Base-by-base conservation (phyloP, 2,888 invertebrate species). In the Nomada ruficornis region DNA sequence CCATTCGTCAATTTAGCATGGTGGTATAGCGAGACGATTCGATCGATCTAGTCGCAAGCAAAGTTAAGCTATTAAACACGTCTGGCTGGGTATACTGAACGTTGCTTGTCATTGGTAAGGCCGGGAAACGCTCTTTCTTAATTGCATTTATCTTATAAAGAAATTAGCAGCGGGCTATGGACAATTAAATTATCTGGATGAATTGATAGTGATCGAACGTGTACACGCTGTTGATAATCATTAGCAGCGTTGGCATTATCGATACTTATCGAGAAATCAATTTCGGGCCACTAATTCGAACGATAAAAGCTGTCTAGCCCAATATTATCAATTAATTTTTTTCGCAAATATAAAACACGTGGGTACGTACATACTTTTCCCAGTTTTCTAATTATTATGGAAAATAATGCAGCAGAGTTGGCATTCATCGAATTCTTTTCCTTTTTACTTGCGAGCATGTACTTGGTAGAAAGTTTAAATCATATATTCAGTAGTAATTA, bases 1-100 rank as follows among this genome's bases (percentile, higher is more conserved):
- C 80, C 36, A 76, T 72, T 76, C 72, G 70, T 82, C 82, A 65
- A 80, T 76, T 68, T 72, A 75, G 67, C 63, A 71, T 75, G 75
- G 64, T 60, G 68, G 80, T 68, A 80, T 68, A 82, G 82, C 69
- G 59, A 68, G 82, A 76, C 68, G 71, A 72, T 60, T 76, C 63
- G 68, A 82, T 82, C 82, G 82, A 82, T 82, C 69, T 71, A 54
- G 75, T 20, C 60, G 64, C 68, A 52, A 54, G 68, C 62, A 36
- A 76, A 82, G 52, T 76, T 80, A 11, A 64, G 68, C 64, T 69
- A 80, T 82, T 82, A 80, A 80, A 72, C 68, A 47, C 36, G 76
- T 68, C 75, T 80, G 71, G 71, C 67, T 64, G 15, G n/a, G 20
- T 36, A 42, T 68, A 63, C 15, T 26, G 62, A 70, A 54, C 44